Evolutionary conservation across 1,140 invertebrate species (phyloP).

Genomic region (Pogonognathellus flavescens): DNA sequence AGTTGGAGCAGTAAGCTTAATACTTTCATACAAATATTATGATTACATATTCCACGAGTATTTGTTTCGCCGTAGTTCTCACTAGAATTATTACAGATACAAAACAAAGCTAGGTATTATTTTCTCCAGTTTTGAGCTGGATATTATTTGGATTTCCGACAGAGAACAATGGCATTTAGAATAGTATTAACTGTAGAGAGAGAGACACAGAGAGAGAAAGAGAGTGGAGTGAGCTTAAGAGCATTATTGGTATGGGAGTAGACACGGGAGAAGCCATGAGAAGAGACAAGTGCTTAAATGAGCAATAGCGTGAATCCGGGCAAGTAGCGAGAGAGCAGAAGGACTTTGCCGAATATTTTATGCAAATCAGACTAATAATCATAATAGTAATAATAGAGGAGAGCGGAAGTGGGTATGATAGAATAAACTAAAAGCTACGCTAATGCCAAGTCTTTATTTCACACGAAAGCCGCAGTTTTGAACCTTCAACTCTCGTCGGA

Average conservation of each 20-base stretch:
- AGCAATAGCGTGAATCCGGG: slow-evolving; percentile 27
- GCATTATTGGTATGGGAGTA: background rate
- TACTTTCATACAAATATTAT: background rate
- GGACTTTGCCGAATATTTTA: slow-evolving; percentile 36
- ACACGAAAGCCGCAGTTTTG: slow-evolving; percentile 20
- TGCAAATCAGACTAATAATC: slow-evolving; percentile 27
- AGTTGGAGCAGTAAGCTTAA: too few species aligned
- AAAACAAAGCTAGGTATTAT: too few species aligned
- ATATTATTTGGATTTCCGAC: too few species aligned
- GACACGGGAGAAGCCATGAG: background rate
- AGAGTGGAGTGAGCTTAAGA: too few species aligned
- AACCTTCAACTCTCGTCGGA: too few species aligned
- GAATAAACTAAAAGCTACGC: background rate
- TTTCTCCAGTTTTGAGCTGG: too few species aligned
- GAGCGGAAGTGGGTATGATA: slow-evolving; percentile 17
- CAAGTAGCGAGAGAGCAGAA: slow-evolving; percentile 18
- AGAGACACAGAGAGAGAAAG: background rate
- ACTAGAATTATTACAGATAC: too few species aligned
- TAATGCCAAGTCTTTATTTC: background rate
- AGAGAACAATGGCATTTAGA: too few species aligned
- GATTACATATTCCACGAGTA: too few species aligned
- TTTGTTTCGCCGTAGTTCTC: too few species aligned
- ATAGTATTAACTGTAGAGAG: background rate
- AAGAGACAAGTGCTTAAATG: background rate
- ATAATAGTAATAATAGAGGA: slow-evolving; percentile 25